Conservation (phyloP, 2,797 vertebrate genomes). For the Malurus leucopterus region DNA sequence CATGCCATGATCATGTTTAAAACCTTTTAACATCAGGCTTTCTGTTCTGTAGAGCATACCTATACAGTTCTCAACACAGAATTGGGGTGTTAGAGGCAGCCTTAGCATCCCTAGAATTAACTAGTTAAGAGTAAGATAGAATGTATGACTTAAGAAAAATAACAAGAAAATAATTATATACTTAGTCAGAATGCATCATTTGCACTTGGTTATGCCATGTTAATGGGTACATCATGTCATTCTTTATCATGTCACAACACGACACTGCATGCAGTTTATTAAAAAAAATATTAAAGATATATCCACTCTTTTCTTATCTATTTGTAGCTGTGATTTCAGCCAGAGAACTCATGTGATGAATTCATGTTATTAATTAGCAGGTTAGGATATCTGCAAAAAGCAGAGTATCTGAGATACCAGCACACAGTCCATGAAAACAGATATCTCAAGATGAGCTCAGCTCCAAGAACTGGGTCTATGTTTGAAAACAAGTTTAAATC, state of each 20-base stretch:
- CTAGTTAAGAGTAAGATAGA: neutral
- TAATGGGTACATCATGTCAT: neutral
- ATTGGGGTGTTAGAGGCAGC: neutral
- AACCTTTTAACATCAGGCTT: neutral
- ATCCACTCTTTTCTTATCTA: slow-evolving; percentile 6
- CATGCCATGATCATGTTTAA: neutral
- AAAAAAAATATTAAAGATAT: neutral
- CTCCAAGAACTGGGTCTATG: neutral
- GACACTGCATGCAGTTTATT: neutral
- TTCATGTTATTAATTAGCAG: slow-evolving; percentile 45
- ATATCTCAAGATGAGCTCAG: neutral
- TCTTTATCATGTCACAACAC: slow-evolving; percentile 22
- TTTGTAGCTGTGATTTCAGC: neutral
- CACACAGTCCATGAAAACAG: neutral
- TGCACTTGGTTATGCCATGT: neutral
- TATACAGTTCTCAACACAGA: neutral
- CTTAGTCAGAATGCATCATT: slow-evolving; percentile 20
- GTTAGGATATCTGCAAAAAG: slow-evolving; percentile 33
- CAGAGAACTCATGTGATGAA: neutral
- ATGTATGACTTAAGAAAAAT: neutral
- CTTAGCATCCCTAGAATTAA: neutral
- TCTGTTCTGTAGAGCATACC: neutral
- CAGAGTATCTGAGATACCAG: slow-evolving; percentile 49
- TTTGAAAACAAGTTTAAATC: slow-evolving; percentile 27
- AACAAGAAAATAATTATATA: neutral